Percentiles rank a stretch among this genome's conserved stretches.
Evolutionary conservation across 2,113 vertebrate genomes (phyloP).

Genomic region (Emydura subglobosa): DNA sequence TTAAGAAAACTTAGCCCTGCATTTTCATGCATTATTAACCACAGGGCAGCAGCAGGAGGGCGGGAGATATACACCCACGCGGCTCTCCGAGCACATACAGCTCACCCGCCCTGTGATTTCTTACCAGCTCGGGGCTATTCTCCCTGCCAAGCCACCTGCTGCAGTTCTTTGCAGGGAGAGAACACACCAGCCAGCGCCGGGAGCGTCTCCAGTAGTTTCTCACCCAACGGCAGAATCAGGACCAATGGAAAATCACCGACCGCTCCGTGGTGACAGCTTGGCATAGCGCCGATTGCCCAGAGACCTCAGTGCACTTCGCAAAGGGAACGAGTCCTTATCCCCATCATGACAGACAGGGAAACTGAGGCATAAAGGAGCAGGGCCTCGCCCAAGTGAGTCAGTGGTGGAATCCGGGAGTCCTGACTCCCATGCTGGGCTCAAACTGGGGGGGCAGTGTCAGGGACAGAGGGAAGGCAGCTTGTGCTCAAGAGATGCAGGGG

Average conservation of each 20-base stretch:
- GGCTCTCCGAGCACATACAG: neutral
- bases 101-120: neutral
- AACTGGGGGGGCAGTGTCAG: neutral
- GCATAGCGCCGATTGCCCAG: neutral
- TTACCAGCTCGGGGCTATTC: neutral
- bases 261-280: neutral
- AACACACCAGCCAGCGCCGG: neutral
- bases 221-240: fast-evolving
- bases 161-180: neutral
- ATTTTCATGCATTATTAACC: neutral
- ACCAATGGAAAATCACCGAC: neutral
- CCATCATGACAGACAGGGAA: neutral
- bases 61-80: neutral
- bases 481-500: too few relatives aligned
- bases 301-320: neutral
- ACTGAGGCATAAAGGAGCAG: neutral
- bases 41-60: neutral
- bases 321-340: neutral
- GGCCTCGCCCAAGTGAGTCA: neutral
- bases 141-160: neutral
- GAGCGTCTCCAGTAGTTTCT: fast-evolving
- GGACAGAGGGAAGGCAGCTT: neutral
- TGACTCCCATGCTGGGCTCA: neutral
- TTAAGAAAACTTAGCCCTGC: fast-evolving
- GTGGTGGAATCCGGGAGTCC: neutral